These are phyloP conservation scores for Cylindroiulus punctatus DNA, from an alignment of 2,888 invertebrate genomes.

Conservation along the genomic window DNA sequence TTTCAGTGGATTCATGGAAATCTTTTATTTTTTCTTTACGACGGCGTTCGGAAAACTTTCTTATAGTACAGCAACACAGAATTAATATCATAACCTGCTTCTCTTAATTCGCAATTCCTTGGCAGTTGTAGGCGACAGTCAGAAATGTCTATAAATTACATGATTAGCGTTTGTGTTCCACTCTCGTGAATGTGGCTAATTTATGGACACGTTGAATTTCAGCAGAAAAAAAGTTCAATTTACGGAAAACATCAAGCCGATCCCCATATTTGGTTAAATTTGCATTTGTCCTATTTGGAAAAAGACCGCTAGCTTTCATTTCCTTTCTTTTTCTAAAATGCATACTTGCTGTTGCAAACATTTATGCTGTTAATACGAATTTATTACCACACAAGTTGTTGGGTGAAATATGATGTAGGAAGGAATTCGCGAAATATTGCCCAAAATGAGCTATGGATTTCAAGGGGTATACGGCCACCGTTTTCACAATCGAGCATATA, in stretches of 20 bases:
- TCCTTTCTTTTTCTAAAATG: background rate
- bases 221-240: background rate
- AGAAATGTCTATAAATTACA: slow-evolving; percentile 3
- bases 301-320: background rate
- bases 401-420: background rate
- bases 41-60: no score
- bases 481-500: background rate
- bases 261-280: slow-evolving; percentile 19
- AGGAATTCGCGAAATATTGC: background rate
- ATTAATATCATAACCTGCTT: background rate
- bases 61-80: background rate
- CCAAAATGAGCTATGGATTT: background rate
- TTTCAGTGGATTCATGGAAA: no score
- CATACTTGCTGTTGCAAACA: background rate
- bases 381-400: background rate
- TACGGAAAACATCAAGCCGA: background rate
- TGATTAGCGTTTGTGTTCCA: background rate
- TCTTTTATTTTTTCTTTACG: no score
- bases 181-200: background rate
- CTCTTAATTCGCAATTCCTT: background rate
- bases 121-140: background rate
- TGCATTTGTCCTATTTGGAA: slow-evolving; percentile 20
- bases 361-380: background rate
- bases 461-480: background rate
- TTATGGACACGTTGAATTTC: background rate